A percentile compares a stretch with the other conserved stretches of the same genome.
Evolutionary conservation across 2,888 invertebrate genomes (phyloP).

Genomic region (Clistopyga incitator): DNA sequence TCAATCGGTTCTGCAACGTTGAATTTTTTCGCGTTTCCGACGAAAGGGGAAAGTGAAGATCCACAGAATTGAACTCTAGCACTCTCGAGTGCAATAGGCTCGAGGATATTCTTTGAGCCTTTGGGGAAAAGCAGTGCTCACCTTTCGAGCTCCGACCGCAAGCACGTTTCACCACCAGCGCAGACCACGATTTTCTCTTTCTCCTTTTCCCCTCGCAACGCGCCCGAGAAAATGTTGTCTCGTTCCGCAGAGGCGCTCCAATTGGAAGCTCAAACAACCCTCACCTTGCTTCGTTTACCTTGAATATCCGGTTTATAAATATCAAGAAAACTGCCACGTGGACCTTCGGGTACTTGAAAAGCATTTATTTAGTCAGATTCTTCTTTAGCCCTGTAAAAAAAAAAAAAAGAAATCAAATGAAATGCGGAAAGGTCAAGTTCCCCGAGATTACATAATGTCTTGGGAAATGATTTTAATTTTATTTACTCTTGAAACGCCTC

Average conservation of each 20-base stretch:
- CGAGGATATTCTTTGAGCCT: constrained; percentile 15
- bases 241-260: neutral
- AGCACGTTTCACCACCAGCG: constrained; percentile 26
- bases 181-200: constrained; percentile 30
- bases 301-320: constrained; percentile 57
- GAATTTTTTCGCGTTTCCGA: neutral
- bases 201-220: neutral
- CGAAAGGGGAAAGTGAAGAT: constrained; percentile 18
- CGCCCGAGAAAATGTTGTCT: constrained; percentile 32
- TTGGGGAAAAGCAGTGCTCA: constrained; percentile 21
- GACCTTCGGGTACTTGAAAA: neutral
- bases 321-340: constrained; percentile 44
- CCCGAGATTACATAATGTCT: neutral
- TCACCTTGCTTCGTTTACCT: constrained; percentile 42
- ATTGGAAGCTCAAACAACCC: constrained; percentile 56
- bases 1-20: neutral
- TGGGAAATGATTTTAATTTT: constrained; percentile 6
- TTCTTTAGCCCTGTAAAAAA: constrained; percentile 1
- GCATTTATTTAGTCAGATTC: constrained; percentile 23
- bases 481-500: neutral
- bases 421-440: constrained; percentile 41
- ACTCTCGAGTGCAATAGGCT: constrained; percentile 21
- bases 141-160: constrained; percentile 26
- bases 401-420: constrained; percentile 23
- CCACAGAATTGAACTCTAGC: constrained; percentile 21